Evolutionary conservation across 2,888 invertebrate genomes (phyloP).

Genomic region (Synergus laeviventris): DNA sequence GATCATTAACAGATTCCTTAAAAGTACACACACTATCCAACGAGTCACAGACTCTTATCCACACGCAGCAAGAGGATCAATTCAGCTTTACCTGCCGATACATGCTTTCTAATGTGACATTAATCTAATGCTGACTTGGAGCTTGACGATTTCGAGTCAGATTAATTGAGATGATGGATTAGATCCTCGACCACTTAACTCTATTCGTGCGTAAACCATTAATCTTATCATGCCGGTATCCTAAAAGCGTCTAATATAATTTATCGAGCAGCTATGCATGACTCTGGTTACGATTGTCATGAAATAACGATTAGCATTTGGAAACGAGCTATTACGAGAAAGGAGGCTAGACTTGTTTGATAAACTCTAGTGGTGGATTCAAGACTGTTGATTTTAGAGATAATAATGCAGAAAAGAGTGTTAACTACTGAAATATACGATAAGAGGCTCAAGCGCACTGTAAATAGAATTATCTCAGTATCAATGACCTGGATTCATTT

Average conservation of each 20-base stretch:
- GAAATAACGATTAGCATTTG: background rate
- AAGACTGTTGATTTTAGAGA: background rate
- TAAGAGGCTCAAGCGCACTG: too few species aligned
- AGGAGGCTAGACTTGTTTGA: slow-evolving; percentile 13
- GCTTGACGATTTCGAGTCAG: background rate
- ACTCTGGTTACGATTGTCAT: slow-evolving; percentile 16
- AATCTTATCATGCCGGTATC: slow-evolving; percentile 10
- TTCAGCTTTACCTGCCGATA: background rate
- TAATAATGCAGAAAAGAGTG: background rate
- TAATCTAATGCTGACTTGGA: background rate
- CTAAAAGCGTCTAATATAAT: slow-evolving; percentile 23
- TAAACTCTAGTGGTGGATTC: background rate
- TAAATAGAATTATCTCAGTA: background rate
- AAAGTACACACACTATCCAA: background rate
- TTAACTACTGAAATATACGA: background rate
- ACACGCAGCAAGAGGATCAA: background rate
- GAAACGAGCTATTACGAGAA: slow-evolving; percentile 15
- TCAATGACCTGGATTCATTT: background rate
- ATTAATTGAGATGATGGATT: slow-evolving; percentile 33
- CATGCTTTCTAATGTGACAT: slow-evolving; percentile 17
- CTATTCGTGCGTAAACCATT: background rate
- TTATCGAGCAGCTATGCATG: slow-evolving; percentile 1
- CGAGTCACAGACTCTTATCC: background rate
- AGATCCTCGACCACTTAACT: slow-evolving; percentile 8
- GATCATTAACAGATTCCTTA: background rate